Base-by-base conservation (phyloP, 2,797 vertebrate species). In the Lycodopsis pacificus region DNA sequence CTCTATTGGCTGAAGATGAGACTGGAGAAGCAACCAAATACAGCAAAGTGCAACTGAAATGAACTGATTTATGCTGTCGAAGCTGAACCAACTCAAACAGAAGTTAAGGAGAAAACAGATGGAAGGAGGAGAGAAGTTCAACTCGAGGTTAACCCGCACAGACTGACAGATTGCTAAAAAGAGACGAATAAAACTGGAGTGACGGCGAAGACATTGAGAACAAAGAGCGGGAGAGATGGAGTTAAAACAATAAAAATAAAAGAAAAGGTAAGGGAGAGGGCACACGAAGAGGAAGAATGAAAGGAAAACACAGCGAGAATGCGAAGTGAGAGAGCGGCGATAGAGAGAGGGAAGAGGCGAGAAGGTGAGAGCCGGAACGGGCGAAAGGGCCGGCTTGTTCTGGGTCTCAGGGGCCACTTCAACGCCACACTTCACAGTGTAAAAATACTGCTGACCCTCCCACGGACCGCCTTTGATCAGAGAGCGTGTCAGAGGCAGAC, bases 391-490 rank as follows among this genome's bases (percentile, higher is more conserved):
- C 88, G 76, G 77, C 77, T 90, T 91, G 85, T 89, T 86, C 88
- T 86, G 89, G 81, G 87, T 91, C 93, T 90, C 89, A 3, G 83
- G 87, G 89, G 88, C 79, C 91, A 82, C 85, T 87, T 90, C 82
- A 89, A 54, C 73, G 63, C 83, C 85, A 91, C 82, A 83, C 88
- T 90, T 89, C 86, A 86, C 85, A 42, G 91, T 88, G 90, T 91
- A 92, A 92, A 93, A 93, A 93, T 91, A 94, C 90, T 78, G 68
- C 86, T 83, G 85, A 85, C 88, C 88, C 89, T 62, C 73, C 22
- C 56, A 79, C 86, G 64, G 77, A 65, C 76, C 17, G 81, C 76
- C 87, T 89, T 91, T 90, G 88, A 93, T 90, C 82, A 69, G 74
- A 58, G 30, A 40, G 61, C 8, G 72, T 46, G 76, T 70, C 65